A percentile compares a stretch with the other conserved stretches of the same genome.
These are phyloP conservation scores for Poecilia gillii DNA, from an alignment of 2,797 vertebrate genomes.

Conservation along the genomic window DNA sequence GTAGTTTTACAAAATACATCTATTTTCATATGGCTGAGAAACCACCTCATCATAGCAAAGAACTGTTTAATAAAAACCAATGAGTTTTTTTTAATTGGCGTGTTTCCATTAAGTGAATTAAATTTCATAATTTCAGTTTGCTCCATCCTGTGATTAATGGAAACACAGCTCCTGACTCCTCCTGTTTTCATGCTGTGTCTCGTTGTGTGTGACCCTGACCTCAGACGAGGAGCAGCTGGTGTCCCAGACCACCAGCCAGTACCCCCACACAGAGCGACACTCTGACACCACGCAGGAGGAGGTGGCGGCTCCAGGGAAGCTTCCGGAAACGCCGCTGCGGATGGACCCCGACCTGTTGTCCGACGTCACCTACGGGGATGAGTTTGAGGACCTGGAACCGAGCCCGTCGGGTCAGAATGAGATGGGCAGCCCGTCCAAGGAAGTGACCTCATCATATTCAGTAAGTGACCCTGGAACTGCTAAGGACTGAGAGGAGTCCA, in stretches of 20 bases:
- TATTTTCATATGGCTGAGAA: no score
- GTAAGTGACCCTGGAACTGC: slow-evolving; percentile 68
- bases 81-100: no score
- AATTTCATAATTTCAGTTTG: no score
- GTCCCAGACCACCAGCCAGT: slow-evolving; percentile 92
- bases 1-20: no score
- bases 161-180: no score
- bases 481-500: not conserved
- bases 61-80: no score
- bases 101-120: no score
- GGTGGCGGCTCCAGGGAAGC: slow-evolving; percentile 88
- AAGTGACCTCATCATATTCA: slow-evolving; percentile 89
- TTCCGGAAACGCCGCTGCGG: slow-evolving; percentile 93
- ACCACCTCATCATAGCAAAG: no score
- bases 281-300: slow-evolving; percentile 92
- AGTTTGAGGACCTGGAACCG: slow-evolving; percentile 66
- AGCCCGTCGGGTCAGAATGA: slow-evolving; percentile 83
- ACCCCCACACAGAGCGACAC: slow-evolving; percentile 79
- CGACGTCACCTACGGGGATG: slow-evolving; percentile 73
- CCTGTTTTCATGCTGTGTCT: not conserved
- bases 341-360: slow-evolving; percentile 81
- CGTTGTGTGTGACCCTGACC: slow-evolving; percentile 1
- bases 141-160: no score
- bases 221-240: slow-evolving; percentile 81
- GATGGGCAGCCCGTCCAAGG: slow-evolving; percentile 85